Base-by-base conservation (phyloP, 2,113 vertebrate genomes). In the Solea solea region DNA sequence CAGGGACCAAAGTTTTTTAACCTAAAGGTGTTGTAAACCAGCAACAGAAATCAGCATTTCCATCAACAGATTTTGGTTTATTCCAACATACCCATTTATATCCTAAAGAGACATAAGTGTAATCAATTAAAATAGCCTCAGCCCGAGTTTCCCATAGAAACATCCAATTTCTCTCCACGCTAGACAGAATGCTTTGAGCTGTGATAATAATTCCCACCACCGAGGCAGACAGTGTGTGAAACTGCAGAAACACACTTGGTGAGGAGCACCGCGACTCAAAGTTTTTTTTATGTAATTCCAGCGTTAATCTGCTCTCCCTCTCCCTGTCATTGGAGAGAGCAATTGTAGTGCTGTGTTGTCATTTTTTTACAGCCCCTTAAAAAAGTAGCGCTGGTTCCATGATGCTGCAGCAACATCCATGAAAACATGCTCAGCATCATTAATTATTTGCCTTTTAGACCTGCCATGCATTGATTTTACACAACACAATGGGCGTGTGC, bases 401-500 rank as follows among this genome's bases (percentile, higher is more conserved):
- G 62, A 61, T 66, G 56, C 15, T n/a, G 7, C 34, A 21, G 53
- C 55, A 72, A 53, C 25, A 69, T 69, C 80, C 13, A 57, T 54
- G 16, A 74, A 74, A 74, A 66, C 64, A 72, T 66, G 66, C 69
- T 69, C 56, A 67, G 70, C 69, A 1, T 50, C 69, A 74, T 74
- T 79, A 81, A 74, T 74, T 84, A 69, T 57, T 64, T 53, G 44
- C 68, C 25, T 76, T 70, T 76, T 63, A 74, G 57, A 52, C 45
- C 34, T n/a, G 50, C 25, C n/a, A 28, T 68, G 40, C 63, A 75
- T 66, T 80, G 67, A 72, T 78, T 78, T 86, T 27, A 53, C 15
- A 28, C 51, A 69, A 44, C 41, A 62, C 41, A 60, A 69, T 57
- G 69, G 74, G 41, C 55, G 77, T 64, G 72, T 72, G 21, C 69